A percentile compares a stretch with the other conserved stretches of the same genome.
These are phyloP conservation scores for Elanoides forficatus DNA, from an alignment of 2,113 vertebrate species.

Conservation along the genomic window DNA sequence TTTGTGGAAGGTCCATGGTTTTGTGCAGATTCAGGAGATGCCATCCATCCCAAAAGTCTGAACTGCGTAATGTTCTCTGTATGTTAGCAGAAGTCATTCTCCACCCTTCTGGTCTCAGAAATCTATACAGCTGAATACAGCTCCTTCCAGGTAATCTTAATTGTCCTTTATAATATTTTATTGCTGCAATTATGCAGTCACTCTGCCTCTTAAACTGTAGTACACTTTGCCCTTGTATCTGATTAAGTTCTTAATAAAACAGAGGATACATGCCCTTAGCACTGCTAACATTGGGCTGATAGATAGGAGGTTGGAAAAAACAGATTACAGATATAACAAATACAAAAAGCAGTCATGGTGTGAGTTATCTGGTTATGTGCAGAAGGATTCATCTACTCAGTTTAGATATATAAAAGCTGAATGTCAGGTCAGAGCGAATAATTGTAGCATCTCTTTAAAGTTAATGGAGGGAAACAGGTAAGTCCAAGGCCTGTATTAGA, in stretches of 20 bases:
- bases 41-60: background rate
- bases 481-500: background rate
- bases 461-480: background rate
- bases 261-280: background rate
- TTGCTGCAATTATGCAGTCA: background rate
- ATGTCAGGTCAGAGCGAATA: background rate
- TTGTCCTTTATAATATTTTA: background rate
- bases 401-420: background rate
- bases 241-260: background rate
- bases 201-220: background rate
- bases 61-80: background rate
- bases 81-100: background rate
- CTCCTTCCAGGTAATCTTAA: background rate
- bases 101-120: background rate
- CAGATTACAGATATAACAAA: background rate
- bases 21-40: background rate
- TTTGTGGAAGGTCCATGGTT: background rate
- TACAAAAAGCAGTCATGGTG: background rate
- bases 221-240: background rate
- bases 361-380: background rate
- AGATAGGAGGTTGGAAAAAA: background rate
- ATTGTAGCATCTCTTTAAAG: background rate
- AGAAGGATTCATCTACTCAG: background rate
- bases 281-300: background rate
- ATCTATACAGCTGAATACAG: background rate